Base-by-base conservation (phyloP, 2,797 vertebrate genomes). In the Gymnothorax reevesii region DNA sequence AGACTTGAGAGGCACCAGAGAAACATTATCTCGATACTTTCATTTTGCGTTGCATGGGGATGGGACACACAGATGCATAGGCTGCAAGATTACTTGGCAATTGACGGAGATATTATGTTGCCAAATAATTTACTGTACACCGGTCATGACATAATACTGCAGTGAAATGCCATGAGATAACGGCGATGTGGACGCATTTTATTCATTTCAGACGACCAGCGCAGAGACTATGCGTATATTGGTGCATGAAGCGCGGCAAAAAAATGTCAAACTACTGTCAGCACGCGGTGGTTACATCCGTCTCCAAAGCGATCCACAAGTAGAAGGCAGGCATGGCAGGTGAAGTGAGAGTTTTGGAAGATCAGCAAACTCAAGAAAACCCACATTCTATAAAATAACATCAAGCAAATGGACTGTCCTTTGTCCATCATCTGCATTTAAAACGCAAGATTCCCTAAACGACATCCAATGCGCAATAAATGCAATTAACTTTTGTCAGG, bases 301-400 rank as follows among this genome's bases (percentile, higher is more conserved):
- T 49, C 73, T 77, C 22, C 73, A 77, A 52, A 79, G 49, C 33
- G 25, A 77, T 77, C 33, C 73, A 79, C 75, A 54, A 79, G 75
- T 79, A 49, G 75, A 52, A 49, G 6, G 49, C 33, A 52, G 6
- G 49, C 33, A 52, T 20, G 42, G 27, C 27, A 49, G 73, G 73
- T 71, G n/a, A 33, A 71, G n/a, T 7, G 9, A 52, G 42, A n/a
- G 49, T 52, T 79, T 79, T 20, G 42, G 75, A 33, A 13, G 33
- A 52, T 49, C 54, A 79, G 75, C 12, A 54, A 77, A 52, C 42
- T 17, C 17, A 79, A 52, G 33, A 6, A 54, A 20, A 79, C 7
- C 25, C 33, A 3, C 71, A 15, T 12, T 15, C 33, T 7, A 69
- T 69, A n/a, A 69, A 22, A 69, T 6, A 69, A 69, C 64, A n/a